Conservation (phyloP, 2,797 vertebrate species). For the Okamejei kenojei region DNA sequence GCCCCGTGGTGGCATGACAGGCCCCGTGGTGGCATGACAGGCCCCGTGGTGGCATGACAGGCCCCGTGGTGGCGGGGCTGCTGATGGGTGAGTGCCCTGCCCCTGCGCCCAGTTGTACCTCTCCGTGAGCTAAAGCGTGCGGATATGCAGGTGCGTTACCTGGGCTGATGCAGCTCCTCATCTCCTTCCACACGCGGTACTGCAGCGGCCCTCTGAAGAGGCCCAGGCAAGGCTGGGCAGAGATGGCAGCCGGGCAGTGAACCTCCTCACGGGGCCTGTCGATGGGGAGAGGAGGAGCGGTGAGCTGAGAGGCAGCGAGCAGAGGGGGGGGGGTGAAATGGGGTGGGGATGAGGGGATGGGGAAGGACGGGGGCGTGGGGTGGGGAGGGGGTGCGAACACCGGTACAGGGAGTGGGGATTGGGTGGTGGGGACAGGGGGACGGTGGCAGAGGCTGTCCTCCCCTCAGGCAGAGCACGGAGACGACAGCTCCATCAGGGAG, state of each 20-base stretch:
- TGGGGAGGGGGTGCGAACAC: too few relatives aligned
- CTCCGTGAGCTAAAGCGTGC: too few relatives aligned
- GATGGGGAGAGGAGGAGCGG: background rate
- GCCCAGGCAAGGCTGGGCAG: background rate
- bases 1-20: too few relatives aligned
- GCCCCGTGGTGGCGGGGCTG: too few relatives aligned
- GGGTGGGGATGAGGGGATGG: background rate
- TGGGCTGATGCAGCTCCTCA: background rate
- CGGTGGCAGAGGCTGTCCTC: too few relatives aligned
- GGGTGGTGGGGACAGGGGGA: too few relatives aligned
- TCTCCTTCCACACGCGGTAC: constrained; percentile 1
- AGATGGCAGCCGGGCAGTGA: background rate
- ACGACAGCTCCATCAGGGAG: too few relatives aligned
- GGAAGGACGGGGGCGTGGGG: background rate
- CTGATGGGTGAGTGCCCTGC: too few relatives aligned
- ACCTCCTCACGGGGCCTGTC: background rate
- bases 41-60: too few relatives aligned
- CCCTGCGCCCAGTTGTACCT: background rate
- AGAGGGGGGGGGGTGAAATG: background rate
- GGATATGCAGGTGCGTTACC: background rate
- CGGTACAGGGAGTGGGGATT: too few relatives aligned
- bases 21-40: too few relatives aligned
- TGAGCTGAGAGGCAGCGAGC: background rate
- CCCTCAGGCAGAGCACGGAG: too few relatives aligned
- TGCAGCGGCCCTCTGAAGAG: constrained; percentile 2